These are phyloP conservation scores for Zaprionus tsacasi DNA, from an alignment of 1,140 invertebrate genomes.

Conservation along the genomic window DNA sequence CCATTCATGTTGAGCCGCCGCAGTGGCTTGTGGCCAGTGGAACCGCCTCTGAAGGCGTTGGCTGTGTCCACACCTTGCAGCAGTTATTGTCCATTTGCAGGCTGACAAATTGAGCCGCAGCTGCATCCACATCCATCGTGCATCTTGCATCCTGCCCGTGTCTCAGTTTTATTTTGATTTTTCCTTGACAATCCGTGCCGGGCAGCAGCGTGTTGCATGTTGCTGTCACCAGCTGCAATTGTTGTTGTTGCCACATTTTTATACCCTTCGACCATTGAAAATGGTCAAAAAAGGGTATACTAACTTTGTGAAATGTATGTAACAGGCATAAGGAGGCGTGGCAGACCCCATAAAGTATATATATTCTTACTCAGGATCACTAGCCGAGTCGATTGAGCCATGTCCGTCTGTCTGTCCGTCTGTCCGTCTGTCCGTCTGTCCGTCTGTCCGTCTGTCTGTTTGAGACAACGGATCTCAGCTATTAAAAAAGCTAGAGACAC, in stretches of 20 bases:
- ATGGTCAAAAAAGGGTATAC: too few relatives aligned
- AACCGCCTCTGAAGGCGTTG: neutral
- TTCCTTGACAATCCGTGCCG: constrained; percentile 28
- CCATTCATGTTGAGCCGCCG: constrained; percentile 1
- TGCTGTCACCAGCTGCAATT: constrained; percentile 66
- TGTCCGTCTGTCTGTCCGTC: too few relatives aligned
- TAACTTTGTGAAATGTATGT: too few relatives aligned
- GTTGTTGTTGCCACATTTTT: constrained; percentile 65
- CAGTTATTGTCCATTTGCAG: constrained; percentile 40
- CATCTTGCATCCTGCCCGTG: constrained; percentile 47
- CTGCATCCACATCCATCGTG: neutral
- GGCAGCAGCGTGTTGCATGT: constrained; percentile 38
- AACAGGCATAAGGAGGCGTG: too few relatives aligned
- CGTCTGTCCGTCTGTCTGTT: too few relatives aligned
- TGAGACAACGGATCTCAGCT: too few relatives aligned
- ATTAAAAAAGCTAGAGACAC: too few relatives aligned
- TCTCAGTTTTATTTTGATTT: constrained; percentile 43
- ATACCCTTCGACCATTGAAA: too few relatives aligned
- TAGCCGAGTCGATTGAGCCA: too few relatives aligned
- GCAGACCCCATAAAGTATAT: too few relatives aligned
- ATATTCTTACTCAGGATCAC: too few relatives aligned
- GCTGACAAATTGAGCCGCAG: constrained; percentile 40
- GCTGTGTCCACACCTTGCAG: constrained; percentile 18
- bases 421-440: too few relatives aligned
- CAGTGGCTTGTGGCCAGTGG: neutral